Evolutionary conservation across 2,113 vertebrate species (phyloP), one percentile per base, ranked within the genome.

Genomic region (Prunella himalayana): DNA sequence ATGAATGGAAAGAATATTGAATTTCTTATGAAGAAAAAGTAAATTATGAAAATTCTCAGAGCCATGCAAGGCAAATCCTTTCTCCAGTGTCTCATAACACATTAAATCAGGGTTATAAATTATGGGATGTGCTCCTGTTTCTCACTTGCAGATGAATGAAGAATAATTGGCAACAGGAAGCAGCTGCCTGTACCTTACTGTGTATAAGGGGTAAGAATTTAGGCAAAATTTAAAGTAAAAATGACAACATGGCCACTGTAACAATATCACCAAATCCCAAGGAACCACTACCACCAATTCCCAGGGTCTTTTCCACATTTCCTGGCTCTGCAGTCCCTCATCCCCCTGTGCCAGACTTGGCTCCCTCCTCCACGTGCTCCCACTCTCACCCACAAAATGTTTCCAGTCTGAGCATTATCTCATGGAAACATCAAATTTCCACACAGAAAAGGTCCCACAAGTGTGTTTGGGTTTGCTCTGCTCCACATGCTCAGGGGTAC

Each of bases 231-330:
- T 11, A 4, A 41, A 54, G 4, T 9, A 16, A 70, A 78, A 70
- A 41, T 12, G 9, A 23, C 27, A 9, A 17, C 1, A 19, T 51
- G 59, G n/a, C n/a, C 54, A 11, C 35, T 30, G 11, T 2, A 65
- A 59, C 23, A 39, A 5, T 2, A 16, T 31, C n/a, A 8, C 9
- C 4, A 27, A 41, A 24, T 16, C 37, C 2, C 1, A 72, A 51
- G 6, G 1, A 30, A 31, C 57, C 2, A 59, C 39, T 0, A 0
- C 8, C 51, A 50, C 9, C 27, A 39, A 5, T 35, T 71, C 66
- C 51, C 42, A 63, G 7, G 3, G 23, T 3, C 10, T 9, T 23
- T 25, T 19, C 65, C 15, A 24, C 13, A 24, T 30, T 57, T 71
- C 59, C 71, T 25, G 66, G 8, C 42, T 63, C 49, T n/a, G 42